Conservation (phyloP, 1,140 invertebrate species). For the Cotesia typhae region DNA sequence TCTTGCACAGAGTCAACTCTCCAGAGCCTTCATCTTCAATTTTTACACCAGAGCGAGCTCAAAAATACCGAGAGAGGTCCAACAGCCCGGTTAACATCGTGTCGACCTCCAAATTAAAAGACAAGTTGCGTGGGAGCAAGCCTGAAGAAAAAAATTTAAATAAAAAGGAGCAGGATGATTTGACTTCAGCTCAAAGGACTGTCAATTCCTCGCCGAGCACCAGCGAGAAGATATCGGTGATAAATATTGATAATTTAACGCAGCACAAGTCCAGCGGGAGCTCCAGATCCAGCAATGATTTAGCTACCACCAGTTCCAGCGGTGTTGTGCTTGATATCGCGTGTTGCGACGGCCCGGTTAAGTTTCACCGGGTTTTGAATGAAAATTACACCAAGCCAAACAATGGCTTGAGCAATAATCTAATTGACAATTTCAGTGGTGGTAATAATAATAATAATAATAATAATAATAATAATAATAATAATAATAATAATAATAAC, state of each 20-base stretch:
- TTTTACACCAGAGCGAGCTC: conserved; percentile 25
- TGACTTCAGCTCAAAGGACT: neutral
- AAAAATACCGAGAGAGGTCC: neutral
- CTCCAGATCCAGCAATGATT: conserved; percentile 29
- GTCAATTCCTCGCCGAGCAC: neutral
- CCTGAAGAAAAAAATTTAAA: conserved; percentile 15
- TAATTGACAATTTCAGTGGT: neutral
- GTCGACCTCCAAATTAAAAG: conserved; percentile 5
- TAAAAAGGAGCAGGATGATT: conserved; percentile 5
- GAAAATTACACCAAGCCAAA: conserved; percentile 70
- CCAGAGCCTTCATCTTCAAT: conserved; percentile 37
- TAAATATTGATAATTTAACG: neutral
- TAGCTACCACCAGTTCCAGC: conserved; percentile 27
- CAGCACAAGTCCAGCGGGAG: conserved; percentile 20
- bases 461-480: too few relatives aligned
- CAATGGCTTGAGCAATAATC: conserved; percentile 39
- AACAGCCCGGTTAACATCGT: conserved; percentile 8
- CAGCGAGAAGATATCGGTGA: conserved; percentile 27
- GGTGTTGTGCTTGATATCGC: conserved; percentile 80
- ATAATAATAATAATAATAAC: too few relatives aligned
- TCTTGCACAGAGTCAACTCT: neutral
- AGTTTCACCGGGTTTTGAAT: conserved; percentile 81
- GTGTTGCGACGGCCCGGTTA: conserved; percentile 86
- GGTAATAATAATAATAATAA: neutral
- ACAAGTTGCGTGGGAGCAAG: conserved; percentile 1